Base-by-base conservation (phyloP, 2,888 invertebrate species). In the Tiliacea citrago region DNA sequence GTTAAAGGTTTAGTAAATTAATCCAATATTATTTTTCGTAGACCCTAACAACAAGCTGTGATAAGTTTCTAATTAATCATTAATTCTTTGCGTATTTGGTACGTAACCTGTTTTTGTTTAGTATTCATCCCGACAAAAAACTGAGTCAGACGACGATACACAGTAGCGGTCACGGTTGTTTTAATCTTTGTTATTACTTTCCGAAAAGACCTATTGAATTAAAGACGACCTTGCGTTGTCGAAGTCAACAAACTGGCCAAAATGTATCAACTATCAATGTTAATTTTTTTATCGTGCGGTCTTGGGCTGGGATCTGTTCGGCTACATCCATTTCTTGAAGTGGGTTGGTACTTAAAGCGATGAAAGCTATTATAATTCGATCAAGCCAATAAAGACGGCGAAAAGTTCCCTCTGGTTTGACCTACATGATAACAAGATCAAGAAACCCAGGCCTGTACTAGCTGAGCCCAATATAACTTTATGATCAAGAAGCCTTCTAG, bases 111-210 rank as follows among this genome's bases (percentile, higher is more conserved):
- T 53, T 89, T 87, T 70, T 60, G 60, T 53, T 89, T 87, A 88
- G 81, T 83, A 89, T 89, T 88, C 88, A 83, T 75, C 68, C 63
- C 74, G 62, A 72, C 65, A 62, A 81, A n/a, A 75, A 49, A 67
- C 62, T 88, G 84, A 86, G 83, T 86, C 85, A 81, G 73, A 77
- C 76, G 60, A 77, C 77, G 69, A 73, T 77, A 79, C 78, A 75
- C 84, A 83, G 88, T 87, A 87, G 89, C 86, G 72, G 83, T 84
- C 86, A 86, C 73, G 82, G 82, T 83, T 82, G 79, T 88, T 86
- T 83, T 84, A 87, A 86, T 76, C 81, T 76, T 71, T 70, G 68
- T 80, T 84, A 82, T 84, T 80, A 72, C 80, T 83, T 72, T 73
- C 74, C 78, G 39, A 81, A 72, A 86, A 83, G 60, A 77, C 62